Percentiles rank a stretch among this genome's conserved stretches.
These are phyloP conservation scores for Alca torda DNA, from an alignment of 2,797 vertebrate genomes.

Conservation along the genomic window DNA sequence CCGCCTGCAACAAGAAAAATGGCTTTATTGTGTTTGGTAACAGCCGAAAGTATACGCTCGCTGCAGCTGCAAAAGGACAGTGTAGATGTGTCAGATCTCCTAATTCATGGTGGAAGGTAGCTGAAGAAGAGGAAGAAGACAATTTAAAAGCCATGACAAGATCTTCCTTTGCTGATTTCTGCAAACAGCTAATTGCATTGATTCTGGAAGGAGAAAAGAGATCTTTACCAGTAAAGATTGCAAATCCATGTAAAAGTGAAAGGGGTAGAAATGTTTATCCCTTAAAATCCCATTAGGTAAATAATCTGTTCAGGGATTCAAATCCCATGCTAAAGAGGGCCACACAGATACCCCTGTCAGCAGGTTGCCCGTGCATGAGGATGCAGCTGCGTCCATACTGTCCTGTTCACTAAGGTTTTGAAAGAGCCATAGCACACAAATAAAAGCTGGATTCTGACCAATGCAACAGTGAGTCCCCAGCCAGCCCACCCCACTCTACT, in stretches of 20 bases:
- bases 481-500: background rate
- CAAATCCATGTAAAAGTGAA: background rate
- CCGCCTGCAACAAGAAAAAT: conserved; percentile 33
- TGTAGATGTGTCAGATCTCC: background rate
- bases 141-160: background rate
- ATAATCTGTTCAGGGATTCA: background rate
- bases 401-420: background rate
- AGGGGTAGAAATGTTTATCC: background rate
- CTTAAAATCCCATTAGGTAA: background rate
- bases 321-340: background rate
- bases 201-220: background rate
- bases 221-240: background rate
- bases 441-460: background rate
- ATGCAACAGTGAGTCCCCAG: background rate
- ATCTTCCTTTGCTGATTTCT: background rate
- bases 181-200: background rate
- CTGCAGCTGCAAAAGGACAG: background rate
- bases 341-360: background rate
- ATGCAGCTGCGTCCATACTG: background rate
- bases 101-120: background rate
- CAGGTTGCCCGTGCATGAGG: background rate
- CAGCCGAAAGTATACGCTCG: background rate
- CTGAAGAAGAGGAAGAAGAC: background rate
- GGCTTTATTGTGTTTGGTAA: background rate
- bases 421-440: background rate